phyloP scores from a whole-genome alignment of 2,113 vertebrate genomes.

The Hoplias malabaricus region DNA sequence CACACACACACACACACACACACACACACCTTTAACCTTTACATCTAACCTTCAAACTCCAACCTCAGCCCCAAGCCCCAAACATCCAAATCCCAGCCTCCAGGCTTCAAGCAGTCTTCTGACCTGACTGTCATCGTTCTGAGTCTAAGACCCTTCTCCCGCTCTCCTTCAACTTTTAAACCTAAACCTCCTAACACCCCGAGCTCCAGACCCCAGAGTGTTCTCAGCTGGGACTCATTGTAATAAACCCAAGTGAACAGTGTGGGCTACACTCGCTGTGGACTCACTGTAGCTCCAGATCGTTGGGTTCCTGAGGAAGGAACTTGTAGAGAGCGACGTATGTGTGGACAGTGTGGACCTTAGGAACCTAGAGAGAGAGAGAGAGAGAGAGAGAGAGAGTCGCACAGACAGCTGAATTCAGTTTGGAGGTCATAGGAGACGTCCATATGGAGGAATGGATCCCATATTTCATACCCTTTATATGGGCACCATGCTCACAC shows the following conservation, averaged over 20 bases:
- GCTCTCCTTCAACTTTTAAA: background rate
- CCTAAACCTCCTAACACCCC: background rate
- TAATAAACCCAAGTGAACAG: too few species aligned
- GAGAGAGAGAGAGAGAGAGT: background rate
- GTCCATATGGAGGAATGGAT: too few species aligned
- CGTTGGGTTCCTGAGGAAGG: slow-evolving; percentile 86
- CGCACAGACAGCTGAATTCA: background rate
- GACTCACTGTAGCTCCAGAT: slow-evolving; percentile 88
- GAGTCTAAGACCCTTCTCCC: too few species aligned
- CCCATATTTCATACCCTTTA: too few species aligned
- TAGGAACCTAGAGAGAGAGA: slow-evolving; percentile 53
- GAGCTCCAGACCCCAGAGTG: background rate
- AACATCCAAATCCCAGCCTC: background rate
- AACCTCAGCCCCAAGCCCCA: background rate
- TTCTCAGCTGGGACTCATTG: too few species aligned
- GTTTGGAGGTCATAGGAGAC: too few species aligned
- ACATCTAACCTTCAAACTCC: background rate
- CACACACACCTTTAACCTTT: too few species aligned
- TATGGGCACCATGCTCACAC: too few species aligned
- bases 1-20: background rate
- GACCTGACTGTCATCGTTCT: too few species aligned
- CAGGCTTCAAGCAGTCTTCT: too few species aligned
- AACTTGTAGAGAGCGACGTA: slow-evolving; percentile 91
- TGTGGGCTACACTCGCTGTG: too few species aligned
- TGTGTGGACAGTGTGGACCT: slow-evolving; percentile 83